Conservation (phyloP, 2,113 vertebrate genomes). For the Accipiter cooperii region DNA sequence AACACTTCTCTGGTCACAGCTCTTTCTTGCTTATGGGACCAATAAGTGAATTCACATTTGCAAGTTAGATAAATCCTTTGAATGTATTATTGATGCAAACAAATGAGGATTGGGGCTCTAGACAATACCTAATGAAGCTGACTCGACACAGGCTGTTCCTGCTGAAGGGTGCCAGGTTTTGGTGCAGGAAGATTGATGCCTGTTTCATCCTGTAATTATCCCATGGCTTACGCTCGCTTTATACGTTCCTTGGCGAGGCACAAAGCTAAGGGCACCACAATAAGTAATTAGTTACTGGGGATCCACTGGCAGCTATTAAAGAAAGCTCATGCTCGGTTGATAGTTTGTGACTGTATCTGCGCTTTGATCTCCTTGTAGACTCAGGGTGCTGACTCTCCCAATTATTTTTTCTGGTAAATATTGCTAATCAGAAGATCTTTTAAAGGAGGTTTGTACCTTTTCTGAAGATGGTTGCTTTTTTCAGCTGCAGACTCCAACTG, state of each 20-base stretch:
- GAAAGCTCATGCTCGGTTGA: neutral
- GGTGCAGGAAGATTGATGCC: constrained; percentile 77
- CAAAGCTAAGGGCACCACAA: neutral
- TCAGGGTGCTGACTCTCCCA: neutral
- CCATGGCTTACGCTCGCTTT: neutral
- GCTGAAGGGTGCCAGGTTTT: constrained; percentile 68
- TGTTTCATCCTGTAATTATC: constrained; percentile 81
- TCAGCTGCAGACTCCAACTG: neutral
- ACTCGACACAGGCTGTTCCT: constrained; percentile 72
- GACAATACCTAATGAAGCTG: constrained; percentile 80
- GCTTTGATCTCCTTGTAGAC: neutral
- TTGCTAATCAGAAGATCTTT: neutral
- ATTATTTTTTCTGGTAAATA: neutral
- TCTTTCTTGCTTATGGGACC: constrained; percentile 71
- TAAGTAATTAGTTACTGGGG: constrained; percentile 27
- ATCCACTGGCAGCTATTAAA: neutral
- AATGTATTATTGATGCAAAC: constrained; percentile 81
- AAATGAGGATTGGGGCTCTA: constrained; percentile 77
- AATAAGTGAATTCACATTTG: constrained; percentile 79
- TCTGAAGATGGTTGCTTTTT: neutral
- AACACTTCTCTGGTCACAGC: constrained; percentile 1
- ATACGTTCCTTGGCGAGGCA: neutral
- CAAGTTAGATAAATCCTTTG: constrained; percentile 83
- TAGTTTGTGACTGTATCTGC: neutral
- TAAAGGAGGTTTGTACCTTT: neutral